Evolutionary conservation across 2,113 vertebrate species (phyloP).

Genomic region (Phasianus colchicus): DNA sequence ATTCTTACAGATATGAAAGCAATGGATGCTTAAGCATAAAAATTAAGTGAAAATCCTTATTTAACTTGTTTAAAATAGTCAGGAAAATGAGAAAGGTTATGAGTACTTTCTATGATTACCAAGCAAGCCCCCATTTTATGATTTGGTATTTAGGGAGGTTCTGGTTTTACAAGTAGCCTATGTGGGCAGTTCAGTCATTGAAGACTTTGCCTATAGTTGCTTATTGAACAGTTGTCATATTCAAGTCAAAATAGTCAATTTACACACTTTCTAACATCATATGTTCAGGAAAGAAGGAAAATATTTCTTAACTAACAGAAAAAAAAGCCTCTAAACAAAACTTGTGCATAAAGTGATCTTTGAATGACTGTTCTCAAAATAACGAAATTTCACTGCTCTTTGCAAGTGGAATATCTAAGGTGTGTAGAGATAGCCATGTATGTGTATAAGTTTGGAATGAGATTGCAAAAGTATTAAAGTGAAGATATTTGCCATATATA

Average conservation of each 20-base stretch:
- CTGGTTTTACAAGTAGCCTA: background rate
- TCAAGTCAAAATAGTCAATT: background rate
- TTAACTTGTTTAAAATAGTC: background rate
- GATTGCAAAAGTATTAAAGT: background rate
- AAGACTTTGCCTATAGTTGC: background rate
- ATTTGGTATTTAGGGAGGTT: background rate
- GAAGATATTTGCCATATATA: background rate
- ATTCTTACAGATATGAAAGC: background rate
- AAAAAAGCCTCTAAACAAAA: background rate
- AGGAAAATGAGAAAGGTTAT: background rate
- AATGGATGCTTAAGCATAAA: background rate
- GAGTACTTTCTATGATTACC: background rate
- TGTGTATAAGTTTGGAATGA: background rate
- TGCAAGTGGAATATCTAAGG: background rate
- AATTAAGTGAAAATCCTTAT: background rate
- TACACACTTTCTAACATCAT: background rate
- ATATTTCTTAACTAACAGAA: background rate
- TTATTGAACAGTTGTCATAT: background rate
- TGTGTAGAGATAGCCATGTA: background rate
- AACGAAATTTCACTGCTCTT: background rate
- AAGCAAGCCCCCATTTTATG: fast-evolving
- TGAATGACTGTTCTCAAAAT: background rate
- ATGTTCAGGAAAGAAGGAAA: background rate
- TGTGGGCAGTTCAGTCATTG: background rate
- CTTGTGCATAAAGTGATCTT: background rate